Conservation (phyloP, 2,888 invertebrate genomes). For the Drosophila infuscata region DNA sequence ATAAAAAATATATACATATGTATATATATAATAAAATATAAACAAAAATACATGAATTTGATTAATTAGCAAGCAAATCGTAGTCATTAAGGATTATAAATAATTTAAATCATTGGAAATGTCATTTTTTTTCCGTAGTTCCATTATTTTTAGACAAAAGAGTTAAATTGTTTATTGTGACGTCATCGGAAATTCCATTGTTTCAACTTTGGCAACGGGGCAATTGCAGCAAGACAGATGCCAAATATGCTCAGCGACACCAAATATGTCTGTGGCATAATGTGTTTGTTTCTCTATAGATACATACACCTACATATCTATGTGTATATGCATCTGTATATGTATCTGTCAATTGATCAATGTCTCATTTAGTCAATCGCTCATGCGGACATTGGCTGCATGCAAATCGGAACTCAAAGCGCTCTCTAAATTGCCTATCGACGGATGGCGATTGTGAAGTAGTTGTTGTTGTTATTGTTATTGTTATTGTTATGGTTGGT, state of each 20-base stretch:
- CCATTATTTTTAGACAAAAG: neutral
- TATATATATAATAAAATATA: no score
- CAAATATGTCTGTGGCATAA: constrained; percentile 51
- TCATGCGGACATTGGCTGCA: constrained; percentile 37
- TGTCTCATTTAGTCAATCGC: constrained; percentile 13
- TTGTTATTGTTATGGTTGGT: neutral
- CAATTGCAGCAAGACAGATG: constrained; percentile 38
- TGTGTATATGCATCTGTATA: neutral
- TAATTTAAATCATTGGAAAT: neutral
- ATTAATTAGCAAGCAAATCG: neutral
- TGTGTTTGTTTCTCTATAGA: constrained; percentile 9
- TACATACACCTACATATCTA: constrained; percentile 14
- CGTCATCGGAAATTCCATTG: constrained; percentile 48
- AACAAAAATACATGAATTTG: neutral
- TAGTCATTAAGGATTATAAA: neutral
- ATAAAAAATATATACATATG: no score
- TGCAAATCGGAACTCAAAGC: constrained; percentile 43
- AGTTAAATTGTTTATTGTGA: constrained; percentile 11
- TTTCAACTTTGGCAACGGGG: constrained; percentile 43
- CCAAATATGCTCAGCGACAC: constrained; percentile 43
- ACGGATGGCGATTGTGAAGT: constrained; percentile 27
- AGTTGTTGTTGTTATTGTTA: neutral
- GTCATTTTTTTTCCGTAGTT: neutral
- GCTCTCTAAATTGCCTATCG: constrained; percentile 41
- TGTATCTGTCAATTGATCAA: constrained; percentile 26